These are phyloP conservation scores for Octomys mimax DNA, from an alignment of 2,797 vertebrate genomes.

Conservation along the genomic window DNA sequence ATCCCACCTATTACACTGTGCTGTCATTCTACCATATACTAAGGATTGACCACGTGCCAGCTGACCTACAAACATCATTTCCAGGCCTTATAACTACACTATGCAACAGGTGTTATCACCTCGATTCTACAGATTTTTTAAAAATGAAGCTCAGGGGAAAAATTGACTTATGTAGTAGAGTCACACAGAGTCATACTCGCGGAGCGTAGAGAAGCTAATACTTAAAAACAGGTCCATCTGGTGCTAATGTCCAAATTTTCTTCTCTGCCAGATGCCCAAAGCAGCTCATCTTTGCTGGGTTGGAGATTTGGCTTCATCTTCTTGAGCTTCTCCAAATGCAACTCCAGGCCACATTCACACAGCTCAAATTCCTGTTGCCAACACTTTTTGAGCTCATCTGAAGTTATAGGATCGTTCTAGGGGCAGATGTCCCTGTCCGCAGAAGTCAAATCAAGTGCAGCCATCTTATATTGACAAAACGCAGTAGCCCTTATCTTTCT, in stretches of 20 bases:
- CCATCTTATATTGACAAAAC: background rate
- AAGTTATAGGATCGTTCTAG: background rate
- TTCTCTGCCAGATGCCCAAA: background rate
- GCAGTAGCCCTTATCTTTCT: background rate
- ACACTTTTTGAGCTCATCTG: background rate
- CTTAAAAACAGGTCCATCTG: background rate
- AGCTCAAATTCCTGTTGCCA: background rate
- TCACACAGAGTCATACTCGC: background rate
- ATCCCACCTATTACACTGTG: background rate
- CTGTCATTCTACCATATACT: background rate
- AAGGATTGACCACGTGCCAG: background rate
- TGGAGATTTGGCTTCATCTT: background rate
- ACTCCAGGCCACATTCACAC: background rate
- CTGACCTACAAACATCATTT: background rate
- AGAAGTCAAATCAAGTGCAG: background rate
- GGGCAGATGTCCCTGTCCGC: background rate
- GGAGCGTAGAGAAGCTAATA: background rate
- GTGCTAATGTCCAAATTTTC: background rate
- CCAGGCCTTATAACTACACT: background rate
- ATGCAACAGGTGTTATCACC: background rate
- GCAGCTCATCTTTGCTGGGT: background rate
- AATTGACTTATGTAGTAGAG: background rate
- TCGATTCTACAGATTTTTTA: background rate
- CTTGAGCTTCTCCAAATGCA: background rate
- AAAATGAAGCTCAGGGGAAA: background rate